Evolutionary conservation across 2,797 vertebrate species (phyloP).

Genomic region (Graptemys geographica): DNA sequence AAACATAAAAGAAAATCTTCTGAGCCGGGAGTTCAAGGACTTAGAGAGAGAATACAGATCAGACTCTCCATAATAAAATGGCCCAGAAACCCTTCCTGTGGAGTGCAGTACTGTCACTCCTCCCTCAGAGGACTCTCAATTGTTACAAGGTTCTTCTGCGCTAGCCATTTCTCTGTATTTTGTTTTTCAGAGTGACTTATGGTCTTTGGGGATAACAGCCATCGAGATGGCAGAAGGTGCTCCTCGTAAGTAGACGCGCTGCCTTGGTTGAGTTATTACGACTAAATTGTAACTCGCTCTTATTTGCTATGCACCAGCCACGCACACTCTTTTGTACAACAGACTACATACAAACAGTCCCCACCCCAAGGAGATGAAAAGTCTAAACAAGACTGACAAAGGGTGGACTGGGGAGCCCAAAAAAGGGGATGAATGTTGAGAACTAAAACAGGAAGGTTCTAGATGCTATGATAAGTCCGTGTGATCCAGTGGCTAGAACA

Average conservation of each 20-base stretch:
- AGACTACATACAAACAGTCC: not conserved
- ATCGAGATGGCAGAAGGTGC: constrained; percentile 99
- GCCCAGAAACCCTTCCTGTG: not conserved
- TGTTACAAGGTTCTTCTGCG: not conserved
- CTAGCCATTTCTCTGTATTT: not conserved
- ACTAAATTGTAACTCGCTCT: not conserved
- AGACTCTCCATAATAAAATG: not conserved
- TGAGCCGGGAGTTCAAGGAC: not conserved
- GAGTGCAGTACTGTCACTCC: rapidly evolving
- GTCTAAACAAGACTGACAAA: not conserved
- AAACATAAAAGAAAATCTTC: not conserved
- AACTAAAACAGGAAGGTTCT: not conserved
- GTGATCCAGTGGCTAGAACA: rapidly evolving
- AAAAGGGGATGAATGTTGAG: not conserved
- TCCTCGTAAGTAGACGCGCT: constrained; percentile 89
- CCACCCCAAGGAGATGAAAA: not conserved
- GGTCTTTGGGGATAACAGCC: constrained; percentile 97
- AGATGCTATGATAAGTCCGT: not conserved
- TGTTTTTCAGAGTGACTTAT: constrained; percentile 92
- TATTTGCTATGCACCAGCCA: not conserved
- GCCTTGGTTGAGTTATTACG: not conserved
- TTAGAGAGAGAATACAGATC: not conserved
- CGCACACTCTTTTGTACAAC: rapidly evolving
- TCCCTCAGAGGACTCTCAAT: rapidly evolving
- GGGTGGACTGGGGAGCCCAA: rapidly evolving